Percentiles rank a stretch among this genome's conserved stretches.
phyloP scores from a whole-genome alignment of 2,113 vertebrate genomes.

The Rhinoderma darwinii region DNA sequence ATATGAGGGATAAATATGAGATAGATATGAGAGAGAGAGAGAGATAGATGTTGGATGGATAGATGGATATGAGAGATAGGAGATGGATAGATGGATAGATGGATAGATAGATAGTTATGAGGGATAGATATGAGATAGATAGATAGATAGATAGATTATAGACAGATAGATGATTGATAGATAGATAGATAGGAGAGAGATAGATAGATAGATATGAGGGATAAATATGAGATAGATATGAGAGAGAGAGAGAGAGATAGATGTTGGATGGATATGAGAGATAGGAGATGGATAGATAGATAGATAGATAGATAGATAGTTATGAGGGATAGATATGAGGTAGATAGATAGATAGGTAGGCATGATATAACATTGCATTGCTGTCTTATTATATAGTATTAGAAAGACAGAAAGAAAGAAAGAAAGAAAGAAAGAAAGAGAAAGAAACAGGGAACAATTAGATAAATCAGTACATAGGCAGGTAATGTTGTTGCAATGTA shows the following conservation, averaged over 20 bases:
- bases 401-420: too few relatives aligned
- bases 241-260: too few relatives aligned
- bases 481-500: too few relatives aligned
- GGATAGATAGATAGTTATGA: slow-evolving; percentile 3
- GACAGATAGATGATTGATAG: not conserved
- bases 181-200: not conserved
- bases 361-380: too few relatives aligned
- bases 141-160: slow-evolving; percentile 1
- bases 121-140: not conserved
- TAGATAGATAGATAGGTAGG: too few relatives aligned
- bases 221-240: not conserved
- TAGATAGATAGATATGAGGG: not conserved
- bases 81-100: not conserved
- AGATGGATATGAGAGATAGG: not conserved
- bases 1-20: not conserved
- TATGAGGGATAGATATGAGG: too few relatives aligned
- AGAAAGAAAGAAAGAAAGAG: too few relatives aligned
- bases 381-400: too few relatives aligned
- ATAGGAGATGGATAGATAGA: not conserved
- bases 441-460: too few relatives aligned
- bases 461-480: too few relatives aligned
- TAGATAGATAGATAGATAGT: not conserved
- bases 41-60: not conserved
- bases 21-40: not conserved
- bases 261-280: too few relatives aligned